A percentile compares a stretch with the other conserved stretches of the same genome.
Evolutionary conservation across 2,888 invertebrate genomes (phyloP).

Genomic region (Sinelater perroti): DNA sequence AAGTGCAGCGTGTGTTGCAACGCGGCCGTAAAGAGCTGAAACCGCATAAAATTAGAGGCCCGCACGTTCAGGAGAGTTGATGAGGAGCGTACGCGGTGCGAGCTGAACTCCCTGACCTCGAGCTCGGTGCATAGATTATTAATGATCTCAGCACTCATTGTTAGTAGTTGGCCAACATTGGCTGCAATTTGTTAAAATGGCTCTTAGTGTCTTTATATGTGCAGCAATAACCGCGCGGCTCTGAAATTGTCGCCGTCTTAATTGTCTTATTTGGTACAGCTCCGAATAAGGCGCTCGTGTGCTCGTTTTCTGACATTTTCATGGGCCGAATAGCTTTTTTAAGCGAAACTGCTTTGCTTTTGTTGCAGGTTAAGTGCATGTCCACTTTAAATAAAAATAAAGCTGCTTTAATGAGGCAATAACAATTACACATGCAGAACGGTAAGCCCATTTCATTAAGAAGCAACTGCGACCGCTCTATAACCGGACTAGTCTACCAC

Average conservation of each 20-base stretch:
- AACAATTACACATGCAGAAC: no score
- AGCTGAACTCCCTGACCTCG: constrained; percentile 35
- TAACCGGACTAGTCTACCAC: no score
- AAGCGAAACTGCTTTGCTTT: constrained; percentile 14
- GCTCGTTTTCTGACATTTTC: constrained; percentile 28
- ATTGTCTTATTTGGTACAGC: constrained; percentile 32
- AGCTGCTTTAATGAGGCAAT: no score
- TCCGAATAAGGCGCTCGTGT: constrained; percentile 22
- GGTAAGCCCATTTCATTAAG: no score
- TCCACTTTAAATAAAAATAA: no score
- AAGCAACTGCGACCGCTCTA: no score
- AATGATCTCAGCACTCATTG: constrained; percentile 43
- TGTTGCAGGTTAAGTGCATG: no score
- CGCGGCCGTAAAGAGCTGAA: neutral
- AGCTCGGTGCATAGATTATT: constrained; percentile 43
- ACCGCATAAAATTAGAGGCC: constrained; percentile 4
- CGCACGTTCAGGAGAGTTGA: constrained; percentile 2
- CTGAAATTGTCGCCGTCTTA: constrained; percentile 31
- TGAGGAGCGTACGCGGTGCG: constrained; percentile 23
- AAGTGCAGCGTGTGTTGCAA: constrained; percentile 3
- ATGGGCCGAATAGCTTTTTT: constrained; percentile 19
- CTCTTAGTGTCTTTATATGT: constrained; percentile 29
- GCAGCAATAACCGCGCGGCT: constrained; percentile 28
- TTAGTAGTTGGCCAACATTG: constrained; percentile 43
- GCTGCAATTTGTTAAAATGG: constrained; percentile 42